These are phyloP conservation scores for Liasis olivaceus DNA, from an alignment of 2,797 vertebrate species.

Conservation along the genomic window DNA sequence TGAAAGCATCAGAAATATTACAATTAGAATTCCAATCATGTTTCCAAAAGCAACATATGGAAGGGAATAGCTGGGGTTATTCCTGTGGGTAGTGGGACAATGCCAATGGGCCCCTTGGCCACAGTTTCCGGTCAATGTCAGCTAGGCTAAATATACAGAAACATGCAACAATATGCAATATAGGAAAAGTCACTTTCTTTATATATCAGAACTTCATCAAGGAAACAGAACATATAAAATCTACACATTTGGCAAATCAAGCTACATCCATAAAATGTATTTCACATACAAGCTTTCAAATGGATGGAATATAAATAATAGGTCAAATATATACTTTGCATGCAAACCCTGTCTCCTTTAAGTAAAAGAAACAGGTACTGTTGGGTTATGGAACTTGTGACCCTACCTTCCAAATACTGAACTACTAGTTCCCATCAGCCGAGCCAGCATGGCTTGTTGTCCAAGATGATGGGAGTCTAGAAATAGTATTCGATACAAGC, in stretches of 20 bases:
- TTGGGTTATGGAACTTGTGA: neutral
- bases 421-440: neutral
- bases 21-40: neutral
- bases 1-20: conserved; percentile 29
- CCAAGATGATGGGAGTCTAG: neutral
- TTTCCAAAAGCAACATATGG: conserved; percentile 3
- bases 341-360: neutral
- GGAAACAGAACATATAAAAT: neutral
- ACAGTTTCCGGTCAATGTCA: conserved; percentile 6
- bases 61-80: conserved; percentile 15
- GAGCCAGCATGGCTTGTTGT: neutral
- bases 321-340: neutral
- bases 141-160: conserved; percentile 24
- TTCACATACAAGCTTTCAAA: neutral
- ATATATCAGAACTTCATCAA: neutral
- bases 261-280: neutral
- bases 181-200: neutral
- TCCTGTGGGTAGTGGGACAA: conserved; percentile 16
- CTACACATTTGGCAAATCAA: neutral
- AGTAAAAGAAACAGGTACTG: neutral
- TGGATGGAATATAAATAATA: neutral
- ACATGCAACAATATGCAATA: neutral
- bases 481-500: neutral
- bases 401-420: neutral
- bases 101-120: neutral